These are phyloP conservation scores for Hylaea fasciaria DNA, from an alignment of 2,888 invertebrate genomes.

Conservation along the genomic window DNA sequence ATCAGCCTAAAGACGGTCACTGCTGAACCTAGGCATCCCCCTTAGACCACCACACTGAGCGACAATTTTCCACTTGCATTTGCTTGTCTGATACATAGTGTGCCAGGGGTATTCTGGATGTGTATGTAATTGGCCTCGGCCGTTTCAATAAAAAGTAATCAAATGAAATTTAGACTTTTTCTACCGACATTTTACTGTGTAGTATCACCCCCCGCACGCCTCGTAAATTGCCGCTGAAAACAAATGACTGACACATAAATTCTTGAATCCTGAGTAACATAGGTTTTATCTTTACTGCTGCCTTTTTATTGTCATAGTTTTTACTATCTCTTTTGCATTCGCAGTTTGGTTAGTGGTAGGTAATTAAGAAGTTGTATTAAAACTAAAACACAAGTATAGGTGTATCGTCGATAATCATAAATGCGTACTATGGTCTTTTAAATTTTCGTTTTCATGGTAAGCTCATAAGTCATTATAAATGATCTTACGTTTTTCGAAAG, in stretches of 20 bases:
- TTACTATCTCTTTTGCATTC: conserved; percentile 42
- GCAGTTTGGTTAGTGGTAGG: conserved; percentile 23
- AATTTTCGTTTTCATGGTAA: neutral
- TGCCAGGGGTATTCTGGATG: too few species aligned
- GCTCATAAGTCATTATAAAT: too few species aligned
- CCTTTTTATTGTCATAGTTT: conserved; percentile 53
- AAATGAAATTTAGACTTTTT: conserved; percentile 9
- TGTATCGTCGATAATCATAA: neutral
- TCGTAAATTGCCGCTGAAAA: conserved; percentile 72
- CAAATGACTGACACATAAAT: conserved; percentile 73
- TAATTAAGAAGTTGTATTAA: conserved; percentile 6
- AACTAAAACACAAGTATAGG: neutral
- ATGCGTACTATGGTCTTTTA: neutral
- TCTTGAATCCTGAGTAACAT: conserved; percentile 64
- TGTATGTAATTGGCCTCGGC: too few species aligned
- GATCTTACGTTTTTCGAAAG: too few species aligned
- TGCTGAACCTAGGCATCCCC: too few species aligned
- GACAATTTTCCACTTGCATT: too few species aligned
- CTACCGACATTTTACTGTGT: conserved; percentile 32
- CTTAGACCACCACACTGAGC: too few species aligned
- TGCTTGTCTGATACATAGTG: too few species aligned
- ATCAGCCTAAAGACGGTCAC: too few species aligned
- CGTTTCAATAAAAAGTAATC: too few species aligned
- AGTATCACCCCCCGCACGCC: conserved; percentile 41
- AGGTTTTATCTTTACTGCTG: conserved; percentile 59